A percentile compares a stretch with the other conserved stretches of the same genome.
Conservation (phyloP, 2,888 invertebrate genomes). For the Fabriciana adippe region DNA sequence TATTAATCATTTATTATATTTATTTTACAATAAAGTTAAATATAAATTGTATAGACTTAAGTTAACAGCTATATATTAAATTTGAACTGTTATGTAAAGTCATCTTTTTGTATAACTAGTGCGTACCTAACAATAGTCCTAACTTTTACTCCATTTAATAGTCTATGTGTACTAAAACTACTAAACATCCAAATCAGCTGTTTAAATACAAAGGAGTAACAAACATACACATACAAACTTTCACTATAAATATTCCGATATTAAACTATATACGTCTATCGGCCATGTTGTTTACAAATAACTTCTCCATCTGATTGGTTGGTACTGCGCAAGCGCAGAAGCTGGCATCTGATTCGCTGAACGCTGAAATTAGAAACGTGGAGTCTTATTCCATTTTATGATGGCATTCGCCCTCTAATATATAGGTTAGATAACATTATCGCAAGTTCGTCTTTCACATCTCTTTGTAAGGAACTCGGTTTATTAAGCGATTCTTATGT, state of each 20-base stretch:
- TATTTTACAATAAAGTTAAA: neutral
- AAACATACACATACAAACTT: neutral
- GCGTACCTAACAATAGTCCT: too few relatives aligned
- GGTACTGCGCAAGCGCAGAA: conserved; percentile 48
- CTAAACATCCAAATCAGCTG: too few relatives aligned
- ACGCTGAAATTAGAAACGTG: conserved; percentile 64
- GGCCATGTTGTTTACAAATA: conserved; percentile 59
- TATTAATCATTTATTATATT: conserved; percentile 7
- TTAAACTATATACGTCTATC: conserved; percentile 32
- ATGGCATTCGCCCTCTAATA: conserved; percentile 1
- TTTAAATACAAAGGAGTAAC: too few relatives aligned
- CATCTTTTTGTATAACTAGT: neutral
- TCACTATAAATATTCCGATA: neutral
- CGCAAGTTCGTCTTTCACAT: too few relatives aligned
- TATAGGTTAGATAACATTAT: neutral
- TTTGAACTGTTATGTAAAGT: neutral
- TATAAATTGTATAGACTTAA: too few relatives aligned
- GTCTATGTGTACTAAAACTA: neutral
- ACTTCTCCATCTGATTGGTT: conserved; percentile 56
- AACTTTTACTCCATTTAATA: neutral
- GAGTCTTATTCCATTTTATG: conserved; percentile 29
- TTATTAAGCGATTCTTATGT: too few relatives aligned
- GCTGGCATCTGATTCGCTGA: conserved; percentile 56
- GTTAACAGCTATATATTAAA: too few relatives aligned
- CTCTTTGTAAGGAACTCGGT: too few relatives aligned